These are phyloP conservation scores for Poecilia latipinna DNA, from an alignment of 2,113 vertebrate species.

Conservation along the genomic window DNA sequence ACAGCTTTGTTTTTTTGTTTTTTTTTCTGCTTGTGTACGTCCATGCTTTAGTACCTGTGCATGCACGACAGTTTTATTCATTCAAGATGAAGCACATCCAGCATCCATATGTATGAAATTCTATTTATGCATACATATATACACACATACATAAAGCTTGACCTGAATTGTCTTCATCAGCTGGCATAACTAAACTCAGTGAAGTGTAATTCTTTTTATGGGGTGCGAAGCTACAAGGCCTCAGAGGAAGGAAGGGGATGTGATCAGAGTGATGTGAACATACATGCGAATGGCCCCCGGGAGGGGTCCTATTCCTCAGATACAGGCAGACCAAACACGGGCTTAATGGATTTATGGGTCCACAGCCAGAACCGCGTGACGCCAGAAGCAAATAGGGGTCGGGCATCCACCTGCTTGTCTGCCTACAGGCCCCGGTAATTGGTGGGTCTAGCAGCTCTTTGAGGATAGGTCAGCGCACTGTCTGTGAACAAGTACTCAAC, in stretches of 20 bases:
- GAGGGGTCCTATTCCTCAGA: constrained; percentile 45
- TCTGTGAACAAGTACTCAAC: constrained; percentile 17
- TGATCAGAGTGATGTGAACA: constrained; percentile 24
- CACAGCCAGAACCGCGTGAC: constrained; percentile 43
- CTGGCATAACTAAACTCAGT: constrained; percentile 25
- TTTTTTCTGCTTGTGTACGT: constrained; percentile 9
- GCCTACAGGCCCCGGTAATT: constrained; percentile 51
- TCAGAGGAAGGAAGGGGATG: constrained; percentile 25
- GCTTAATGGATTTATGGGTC: constrained; percentile 61
- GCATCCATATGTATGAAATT: constrained; percentile 47
- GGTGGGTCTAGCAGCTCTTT: constrained; percentile 21
- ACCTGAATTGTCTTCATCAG: constrained; percentile 39
- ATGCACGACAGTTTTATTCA: constrained; percentile 17
- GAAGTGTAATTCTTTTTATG: constrained; percentile 27
- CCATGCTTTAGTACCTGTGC: constrained; percentile 19
- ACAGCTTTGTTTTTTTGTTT: constrained; percentile 8
- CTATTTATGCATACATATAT: no score
- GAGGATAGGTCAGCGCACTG: constrained; percentile 45
- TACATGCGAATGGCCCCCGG: constrained; percentile 4
- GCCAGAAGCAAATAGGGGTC: constrained; percentile 47
- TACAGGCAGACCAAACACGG: constrained; percentile 41
- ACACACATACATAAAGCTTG: constrained; percentile 23
- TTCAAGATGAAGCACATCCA: constrained; percentile 23
- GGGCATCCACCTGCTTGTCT: constrained; percentile 49
- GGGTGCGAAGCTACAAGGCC: constrained; percentile 24